phyloP scores from a whole-genome alignment of 2,113 vertebrate species.

The Blennius ocellaris region DNA sequence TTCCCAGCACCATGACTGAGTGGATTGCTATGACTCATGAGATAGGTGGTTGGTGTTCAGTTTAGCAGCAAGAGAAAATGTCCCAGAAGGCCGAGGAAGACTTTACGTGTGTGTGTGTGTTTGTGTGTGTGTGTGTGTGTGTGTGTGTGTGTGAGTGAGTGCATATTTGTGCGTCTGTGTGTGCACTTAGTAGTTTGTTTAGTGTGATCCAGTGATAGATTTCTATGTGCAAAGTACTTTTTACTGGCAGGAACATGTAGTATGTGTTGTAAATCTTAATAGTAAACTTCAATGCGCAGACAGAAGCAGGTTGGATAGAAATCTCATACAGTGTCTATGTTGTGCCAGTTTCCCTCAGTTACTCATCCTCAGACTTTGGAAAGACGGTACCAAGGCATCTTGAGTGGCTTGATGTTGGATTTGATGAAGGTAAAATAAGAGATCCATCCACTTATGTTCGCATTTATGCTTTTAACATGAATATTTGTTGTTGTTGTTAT shows the following conservation, averaged over 20 bases:
- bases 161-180: constrained; percentile 31
- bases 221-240: constrained; percentile 38
- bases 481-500: too few relatives aligned
- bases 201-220: constrained; percentile 38
- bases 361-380: constrained; percentile 98
- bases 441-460: neutral
- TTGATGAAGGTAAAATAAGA: constrained; percentile 95
- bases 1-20: constrained; percentile 80
- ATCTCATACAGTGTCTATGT: constrained; percentile 20
- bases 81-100: constrained; percentile 62
- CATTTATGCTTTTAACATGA: neutral
- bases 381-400: constrained; percentile 95
- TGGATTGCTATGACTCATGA: constrained; percentile 78
- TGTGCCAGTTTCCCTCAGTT: constrained; percentile 94
- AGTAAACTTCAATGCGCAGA: constrained; percentile 15
- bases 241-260: constrained; percentile 26
- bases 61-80: constrained; percentile 71
- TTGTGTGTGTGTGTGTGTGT: constrained; percentile 28
- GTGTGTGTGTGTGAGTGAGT: constrained; percentile 10
- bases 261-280: constrained; percentile 11
- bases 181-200: constrained; percentile 33
- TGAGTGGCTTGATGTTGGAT: constrained; percentile 95
- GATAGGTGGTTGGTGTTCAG: constrained; percentile 74
- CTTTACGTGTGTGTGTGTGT: constrained; percentile 31
- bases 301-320: neutral